These are phyloP conservation scores for Agrotis exclamationis DNA, from an alignment of 2,888 invertebrate genomes.

Conservation along the genomic window DNA sequence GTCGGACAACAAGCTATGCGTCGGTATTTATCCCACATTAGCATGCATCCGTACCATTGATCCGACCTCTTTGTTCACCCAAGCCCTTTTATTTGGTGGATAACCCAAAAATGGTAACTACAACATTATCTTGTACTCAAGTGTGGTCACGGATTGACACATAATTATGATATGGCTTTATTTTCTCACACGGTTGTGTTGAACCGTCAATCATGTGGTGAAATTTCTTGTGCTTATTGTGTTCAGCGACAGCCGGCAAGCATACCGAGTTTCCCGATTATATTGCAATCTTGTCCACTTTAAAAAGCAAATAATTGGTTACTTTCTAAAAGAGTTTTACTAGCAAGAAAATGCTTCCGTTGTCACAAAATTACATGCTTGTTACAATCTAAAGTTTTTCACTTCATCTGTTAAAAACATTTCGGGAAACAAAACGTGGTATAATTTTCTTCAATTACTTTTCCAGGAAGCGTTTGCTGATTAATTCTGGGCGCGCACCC, in stretches of 20 bases:
- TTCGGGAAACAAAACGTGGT: background rate
- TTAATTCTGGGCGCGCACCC: conserved; percentile 53
- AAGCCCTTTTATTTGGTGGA: conserved; percentile 75
- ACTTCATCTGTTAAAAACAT: background rate
- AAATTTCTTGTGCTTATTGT: conserved; percentile 47
- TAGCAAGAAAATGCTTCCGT: conserved; percentile 23
- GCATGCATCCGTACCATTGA: conserved; percentile 87
- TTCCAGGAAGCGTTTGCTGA: conserved; percentile 43
- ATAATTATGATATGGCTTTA: conserved; percentile 54
- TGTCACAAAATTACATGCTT: conserved; percentile 21
- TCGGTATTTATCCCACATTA: conserved; percentile 88
- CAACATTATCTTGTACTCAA: conserved; percentile 66
- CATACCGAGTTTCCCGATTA: conserved; percentile 54
- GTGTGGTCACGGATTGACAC: conserved; percentile 52
- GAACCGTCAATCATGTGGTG: conserved; percentile 45
- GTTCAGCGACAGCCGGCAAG: conserved; percentile 33
- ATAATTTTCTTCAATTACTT: conserved; percentile 4
- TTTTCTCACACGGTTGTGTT: conserved; percentile 38
- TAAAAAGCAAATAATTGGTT: conserved; percentile 42
- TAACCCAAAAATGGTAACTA: conserved; percentile 69
- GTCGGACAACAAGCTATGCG: conserved; percentile 76
- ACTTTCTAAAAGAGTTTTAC: conserved; percentile 48
- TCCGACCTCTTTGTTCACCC: conserved; percentile 83
- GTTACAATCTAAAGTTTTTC: conserved; percentile 9
- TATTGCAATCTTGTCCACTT: conserved; percentile 47